phyloP scores from a whole-genome alignment of 2,888 invertebrate genomes.

The Ischnura elegans region DNA sequence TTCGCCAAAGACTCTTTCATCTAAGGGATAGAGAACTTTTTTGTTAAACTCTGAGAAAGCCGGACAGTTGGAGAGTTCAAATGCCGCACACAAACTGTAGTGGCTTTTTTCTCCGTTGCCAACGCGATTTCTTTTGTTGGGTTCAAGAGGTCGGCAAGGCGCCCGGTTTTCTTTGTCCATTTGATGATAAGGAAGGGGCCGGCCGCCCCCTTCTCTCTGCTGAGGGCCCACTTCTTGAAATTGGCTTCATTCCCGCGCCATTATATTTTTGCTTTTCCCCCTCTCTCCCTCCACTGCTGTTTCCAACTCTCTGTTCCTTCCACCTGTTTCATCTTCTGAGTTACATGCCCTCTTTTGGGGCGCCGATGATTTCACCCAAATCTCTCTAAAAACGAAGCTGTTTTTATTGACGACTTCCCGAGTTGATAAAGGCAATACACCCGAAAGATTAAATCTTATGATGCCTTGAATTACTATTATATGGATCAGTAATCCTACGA shows the following conservation, averaged over 20 bases:
- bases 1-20: not conserved
- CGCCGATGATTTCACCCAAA: too few relatives aligned
- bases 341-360: too few relatives aligned
- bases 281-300: not conserved
- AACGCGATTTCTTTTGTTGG: not conserved
- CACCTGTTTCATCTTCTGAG: too few relatives aligned
- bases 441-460: too few relatives aligned
- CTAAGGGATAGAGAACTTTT: not conserved
- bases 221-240: not conserved
- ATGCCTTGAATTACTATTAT: too few relatives aligned
- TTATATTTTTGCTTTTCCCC: not conserved
- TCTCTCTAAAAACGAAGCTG: too few relatives aligned
- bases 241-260: not conserved
- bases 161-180: not conserved
- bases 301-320: not conserved
- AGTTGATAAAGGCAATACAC: too few relatives aligned
- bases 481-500: too few relatives aligned
- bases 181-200: not conserved
- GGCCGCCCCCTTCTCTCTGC: not conserved
- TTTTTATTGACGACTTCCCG: too few relatives aligned
- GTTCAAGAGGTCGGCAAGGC: not conserved
- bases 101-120: not conserved
- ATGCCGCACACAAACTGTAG: too few relatives aligned
- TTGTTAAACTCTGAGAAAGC: not conserved
- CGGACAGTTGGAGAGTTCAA: not conserved